These are phyloP conservation scores for Drosophila varians DNA, from an alignment of 1,140 invertebrate genomes.

Conservation along the genomic window DNA sequence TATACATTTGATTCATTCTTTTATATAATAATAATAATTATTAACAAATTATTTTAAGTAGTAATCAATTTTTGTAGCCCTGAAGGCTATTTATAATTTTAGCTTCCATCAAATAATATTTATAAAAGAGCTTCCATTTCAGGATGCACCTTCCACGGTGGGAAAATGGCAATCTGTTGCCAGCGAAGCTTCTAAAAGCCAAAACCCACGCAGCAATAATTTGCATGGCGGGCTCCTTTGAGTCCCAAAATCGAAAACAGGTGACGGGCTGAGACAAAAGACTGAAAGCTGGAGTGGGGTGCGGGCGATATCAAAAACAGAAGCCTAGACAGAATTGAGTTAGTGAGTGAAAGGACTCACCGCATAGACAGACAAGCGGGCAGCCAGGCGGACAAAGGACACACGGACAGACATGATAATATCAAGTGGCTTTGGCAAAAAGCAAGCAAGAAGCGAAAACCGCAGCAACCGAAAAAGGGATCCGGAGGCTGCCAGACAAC, in stretches of 20 bases:
- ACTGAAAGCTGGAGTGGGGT: constrained; percentile 11
- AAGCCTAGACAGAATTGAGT: constrained; percentile 6
- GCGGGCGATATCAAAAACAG: constrained; percentile 23
- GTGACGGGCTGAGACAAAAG: constrained; percentile 65
- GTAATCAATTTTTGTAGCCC: too few species aligned
- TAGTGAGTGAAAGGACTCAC: neutral
- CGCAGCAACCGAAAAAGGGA: constrained; percentile 33
- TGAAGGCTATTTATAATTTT: too few species aligned
- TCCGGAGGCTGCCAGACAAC: neutral
- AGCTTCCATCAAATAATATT: neutral
- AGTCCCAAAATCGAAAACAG: constrained; percentile 51
- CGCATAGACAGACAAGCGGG: neutral
- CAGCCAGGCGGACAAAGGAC: constrained; percentile 1
- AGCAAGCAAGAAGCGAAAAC: constrained; percentile 36
- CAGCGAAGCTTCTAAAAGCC: constrained; percentile 15
- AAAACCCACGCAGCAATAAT: constrained; percentile 57
- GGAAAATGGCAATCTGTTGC: constrained; percentile 73
- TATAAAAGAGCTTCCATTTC: neutral
- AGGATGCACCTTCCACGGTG: neutral
- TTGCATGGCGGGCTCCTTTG: constrained; percentile 56
- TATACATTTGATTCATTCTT: too few species aligned
- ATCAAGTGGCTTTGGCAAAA: constrained; percentile 73
- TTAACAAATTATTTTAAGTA: too few species aligned
- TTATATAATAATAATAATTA: too few species aligned
- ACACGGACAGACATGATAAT: constrained; percentile 58